Conservation (phyloP, 1,140 invertebrate genomes). For the Doryteuthis pealeii region DNA sequence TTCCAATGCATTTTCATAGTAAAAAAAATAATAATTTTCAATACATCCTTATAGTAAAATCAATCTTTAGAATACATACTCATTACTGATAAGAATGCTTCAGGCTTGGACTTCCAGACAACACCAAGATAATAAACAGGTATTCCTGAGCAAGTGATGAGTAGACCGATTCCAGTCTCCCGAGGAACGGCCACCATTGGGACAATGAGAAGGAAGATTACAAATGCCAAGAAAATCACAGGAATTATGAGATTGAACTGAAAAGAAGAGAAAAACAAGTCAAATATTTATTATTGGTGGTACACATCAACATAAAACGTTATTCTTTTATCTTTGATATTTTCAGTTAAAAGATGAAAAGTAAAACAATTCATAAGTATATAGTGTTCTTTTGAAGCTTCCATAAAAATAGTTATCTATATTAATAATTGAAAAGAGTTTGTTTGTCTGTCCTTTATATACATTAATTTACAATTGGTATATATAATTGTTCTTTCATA, state of each 20-base stretch:
- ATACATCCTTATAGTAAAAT: no score
- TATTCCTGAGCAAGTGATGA: constrained; percentile 66
- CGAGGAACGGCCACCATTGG: constrained; percentile 90
- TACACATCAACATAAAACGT: constrained; percentile 11
- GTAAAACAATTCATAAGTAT: no score
- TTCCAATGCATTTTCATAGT: no score
- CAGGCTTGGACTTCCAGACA: constrained; percentile 69
- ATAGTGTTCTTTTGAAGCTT: no score
- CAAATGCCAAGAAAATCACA: constrained; percentile 84
- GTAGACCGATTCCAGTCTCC: constrained; percentile 83
- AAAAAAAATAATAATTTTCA: no score
- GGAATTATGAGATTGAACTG: constrained; percentile 78
- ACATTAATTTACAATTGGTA: no score
- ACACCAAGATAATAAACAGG: constrained; percentile 66
- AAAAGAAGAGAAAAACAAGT: constrained; percentile 30
- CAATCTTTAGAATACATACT: no score
- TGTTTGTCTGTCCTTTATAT: no score
- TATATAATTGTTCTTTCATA: no score
- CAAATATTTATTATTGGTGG: constrained; percentile 13
- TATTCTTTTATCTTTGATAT: not conserved
- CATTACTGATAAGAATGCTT: constrained; percentile 67
- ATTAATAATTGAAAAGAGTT: no score
- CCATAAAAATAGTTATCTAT: no score
- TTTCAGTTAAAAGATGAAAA: not conserved
- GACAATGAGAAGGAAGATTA: constrained; percentile 88